These are phyloP conservation scores for Branchipolynoe longqiensis DNA, from an alignment of 2,888 invertebrate genomes.

Conservation along the genomic window DNA sequence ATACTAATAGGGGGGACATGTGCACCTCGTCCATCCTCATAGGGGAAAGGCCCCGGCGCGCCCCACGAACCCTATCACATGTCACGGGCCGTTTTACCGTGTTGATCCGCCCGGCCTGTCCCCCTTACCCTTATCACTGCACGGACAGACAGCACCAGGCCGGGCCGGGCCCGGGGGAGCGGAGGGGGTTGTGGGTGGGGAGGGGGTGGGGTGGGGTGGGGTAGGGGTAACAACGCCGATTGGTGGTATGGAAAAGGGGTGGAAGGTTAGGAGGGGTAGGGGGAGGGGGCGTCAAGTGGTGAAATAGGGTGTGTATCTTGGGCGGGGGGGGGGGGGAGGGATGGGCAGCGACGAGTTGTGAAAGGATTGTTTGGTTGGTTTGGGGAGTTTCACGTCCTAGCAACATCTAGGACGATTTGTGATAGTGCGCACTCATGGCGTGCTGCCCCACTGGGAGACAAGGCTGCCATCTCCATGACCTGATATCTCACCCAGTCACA, in stretches of 20 bases:
- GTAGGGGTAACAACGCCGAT: background rate
- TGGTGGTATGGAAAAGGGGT: background rate
- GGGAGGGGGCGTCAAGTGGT: conserved; percentile 2
- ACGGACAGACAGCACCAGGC: conserved; percentile 28
- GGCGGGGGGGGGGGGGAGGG: background rate
- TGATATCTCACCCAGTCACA: no score
- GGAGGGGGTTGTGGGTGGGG: no score
- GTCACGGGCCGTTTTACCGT: background rate
- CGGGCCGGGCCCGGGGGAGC: background rate
- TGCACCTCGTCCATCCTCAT: conserved; percentile 1
- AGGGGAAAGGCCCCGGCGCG: no score
- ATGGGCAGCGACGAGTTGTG: no score
- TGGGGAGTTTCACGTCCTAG: no score
- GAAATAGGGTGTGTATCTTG: no score
- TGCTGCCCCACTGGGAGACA: no score
- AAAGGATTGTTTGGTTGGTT: no score
- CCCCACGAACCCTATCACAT: conserved; percentile 24
- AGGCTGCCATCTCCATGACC: no score
- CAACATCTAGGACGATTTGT: no score
- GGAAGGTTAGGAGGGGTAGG: background rate
- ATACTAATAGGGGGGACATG: no score
- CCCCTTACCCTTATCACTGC: background rate
- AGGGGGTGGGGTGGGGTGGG: background rate
- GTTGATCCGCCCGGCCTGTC: background rate
- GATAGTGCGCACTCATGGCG: no score